Evolutionary conservation across 2,797 vertebrate species (phyloP), one percentile per base, ranked within the genome.

Genomic region (Phrynocephalus forsythii): DNA sequence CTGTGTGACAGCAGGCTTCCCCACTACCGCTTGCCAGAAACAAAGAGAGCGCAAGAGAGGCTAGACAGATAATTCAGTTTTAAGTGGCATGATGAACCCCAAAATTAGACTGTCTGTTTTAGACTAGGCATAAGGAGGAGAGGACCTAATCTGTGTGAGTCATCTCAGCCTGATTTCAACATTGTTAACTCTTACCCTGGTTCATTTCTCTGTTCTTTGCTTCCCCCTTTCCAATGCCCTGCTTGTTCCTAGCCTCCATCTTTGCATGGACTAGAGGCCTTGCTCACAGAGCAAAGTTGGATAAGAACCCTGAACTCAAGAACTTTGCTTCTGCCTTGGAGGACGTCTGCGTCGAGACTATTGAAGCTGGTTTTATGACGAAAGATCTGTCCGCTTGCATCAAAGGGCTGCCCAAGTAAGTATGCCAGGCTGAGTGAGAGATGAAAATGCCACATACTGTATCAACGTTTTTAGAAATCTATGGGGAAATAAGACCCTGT

Each of bases 321-420:
- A 95, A 95, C 60, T 99, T 99, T 90, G 95, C 98, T 1, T 95
- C 97, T 87, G 96, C 98, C 0, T 95, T 99, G 94, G 99, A 99
- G 94, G 98, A 98, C 1, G 98, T 99, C 72, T 99, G 99, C 88
- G 63, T 99, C 10, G 98, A 99, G 95, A 99, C 99, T 92, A 99
- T 99, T 0, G 98, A 99, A 95, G 98, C 98, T 60, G 99, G 99
- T 73, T 99, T 98, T 94, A 99, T 99, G 99, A 99, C 99, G 92
- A 99, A 99, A 95, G 99, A 99, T 88, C 93, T 99, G 95, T 98
- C 99, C 18, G 98, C 98, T 93, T 99, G 99, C 94, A 98, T 99
- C 96, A 99, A 99, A 96, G 98, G 98, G 77, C 94, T 99, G 52
- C 91, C 98, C 75, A 98, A 97, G 99, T 99, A 93, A 97, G 98